Evolutionary conservation across 2,888 invertebrate genomes (phyloP), one percentile per base, ranked within the genome.

Genomic region (Cerastis leucographa): DNA sequence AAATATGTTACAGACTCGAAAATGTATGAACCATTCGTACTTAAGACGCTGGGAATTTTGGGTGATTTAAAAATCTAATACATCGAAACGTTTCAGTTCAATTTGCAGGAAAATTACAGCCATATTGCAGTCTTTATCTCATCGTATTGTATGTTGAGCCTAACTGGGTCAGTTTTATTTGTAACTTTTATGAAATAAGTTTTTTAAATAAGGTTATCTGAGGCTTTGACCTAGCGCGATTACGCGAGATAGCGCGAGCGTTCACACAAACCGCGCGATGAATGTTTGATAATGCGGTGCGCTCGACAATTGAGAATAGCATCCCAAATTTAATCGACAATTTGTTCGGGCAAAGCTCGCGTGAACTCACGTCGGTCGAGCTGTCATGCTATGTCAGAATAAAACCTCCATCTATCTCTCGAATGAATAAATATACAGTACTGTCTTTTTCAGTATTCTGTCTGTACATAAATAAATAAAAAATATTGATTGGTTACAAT

Each of bases 101-200:
- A 80, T 78, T 86, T 78, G 81, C 76, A 78, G 81, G 86, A 86
- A 88, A 87, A 88, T 88, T 87, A 88, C 88, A 88, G 88, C 87
- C 89, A 88, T 85, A 42, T 78, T 75, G 75, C 88, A 88, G 88
- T 88, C 89, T 88, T 88, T 61, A 85, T 86, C 83, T 88, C 81
- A 79, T 83, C 69, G 68, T 83, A 81, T 83, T 87, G 81, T 81
- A 80, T 74, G 69, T 77, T 74, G 78, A 86, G 71, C 88, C 81
- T 70, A 68, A 67, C 14, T 71, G 79, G 79, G 79, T 78, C 75
- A 78, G 74, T 66, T 75, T 81, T n/a, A 35, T 67, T 59, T 75
- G 87, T 80, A 80, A 80, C 72, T 73, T 85, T 80, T 85, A 85
- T 83, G 87, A 86, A 85, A 88, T 86, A 87, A 87, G 79, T 80